Base-by-base conservation (phyloP, 2,113 vertebrate genomes). In the Xenus cinereus region DNA sequence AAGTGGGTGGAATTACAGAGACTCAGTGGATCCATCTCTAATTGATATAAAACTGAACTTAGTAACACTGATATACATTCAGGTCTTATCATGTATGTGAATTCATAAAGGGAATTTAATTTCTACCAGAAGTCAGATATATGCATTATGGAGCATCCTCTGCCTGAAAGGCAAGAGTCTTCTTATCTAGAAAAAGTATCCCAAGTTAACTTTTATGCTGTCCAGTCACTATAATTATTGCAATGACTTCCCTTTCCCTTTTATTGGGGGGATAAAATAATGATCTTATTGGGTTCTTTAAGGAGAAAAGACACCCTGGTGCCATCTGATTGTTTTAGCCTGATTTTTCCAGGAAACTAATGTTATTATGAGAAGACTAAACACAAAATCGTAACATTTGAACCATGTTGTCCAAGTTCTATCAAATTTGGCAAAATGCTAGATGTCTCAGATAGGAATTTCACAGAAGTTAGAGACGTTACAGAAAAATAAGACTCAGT, bases 231-330 rank as follows among this genome's bases (percentile, higher is more conserved):
- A 3, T 22, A 87, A 76, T 57, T 74, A 60, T 35, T 81, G 30
- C 48, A 75, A 73, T 62, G 12, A 77, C 57, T 73, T 80, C 33
- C 28, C 12, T 76, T 85, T 11, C 16, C 43, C 51, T 84, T 90
- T 77, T 86, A 63, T 60, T 45, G n/a, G 4, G 30, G 23, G 7
- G 1, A 24, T 43, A 51, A 80, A 90, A 71, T 24, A 60, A 37
- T 11, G 37, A 39, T 83, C 41, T 91, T 71, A 83, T 9, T 87
- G 50, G n/a, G 69, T 74, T 97, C 62, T 93, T 94, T 63, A 73
- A 72, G 83, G 84, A 97, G 75, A 81, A 94, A 96, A 87, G 5
- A 93, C 59, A 74, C 41, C 33, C 72, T 80, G 67, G 59, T 81
- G 84, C 59, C 71, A 94, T 66, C 89, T 92, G 46, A 90, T 57